Evolutionary conservation across 2,113 vertebrate species (phyloP).

Genomic region (Anoplopoma fimbria): DNA sequence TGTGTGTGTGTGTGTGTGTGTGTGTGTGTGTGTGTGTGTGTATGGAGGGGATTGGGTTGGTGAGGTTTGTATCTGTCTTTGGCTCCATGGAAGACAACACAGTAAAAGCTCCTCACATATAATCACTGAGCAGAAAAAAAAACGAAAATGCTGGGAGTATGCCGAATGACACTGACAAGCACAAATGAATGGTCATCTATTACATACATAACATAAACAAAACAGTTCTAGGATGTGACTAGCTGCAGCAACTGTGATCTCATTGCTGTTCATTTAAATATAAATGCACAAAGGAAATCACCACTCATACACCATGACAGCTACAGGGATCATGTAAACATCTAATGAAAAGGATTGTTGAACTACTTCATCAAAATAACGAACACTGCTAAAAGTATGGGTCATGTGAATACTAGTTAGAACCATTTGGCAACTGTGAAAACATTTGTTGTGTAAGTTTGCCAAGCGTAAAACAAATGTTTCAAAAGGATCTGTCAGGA

Average conservation of each 20-base stretch:
- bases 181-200: background rate
- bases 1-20: conserved; percentile 27
- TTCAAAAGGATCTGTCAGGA: background rate
- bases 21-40: conserved; percentile 34
- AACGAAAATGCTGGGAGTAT: background rate
- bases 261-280: background rate
- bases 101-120: conserved; percentile 29
- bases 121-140: conserved; percentile 26
- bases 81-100: background rate
- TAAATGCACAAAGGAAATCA: background rate
- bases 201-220: background rate
- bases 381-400: background rate
- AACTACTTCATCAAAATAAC: background rate
- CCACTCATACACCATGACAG: background rate
- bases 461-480: background rate
- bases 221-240: background rate
- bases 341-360: background rate
- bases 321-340: background rate
- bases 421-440: background rate
- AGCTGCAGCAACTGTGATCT: background rate
- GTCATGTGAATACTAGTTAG: background rate
- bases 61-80: conserved; percentile 37
- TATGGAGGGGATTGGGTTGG: conserved; percentile 8
- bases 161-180: conserved; percentile 6
- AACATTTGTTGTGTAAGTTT: background rate